These are phyloP conservation scores for Xiphorhynchus elegans DNA, from an alignment of 2,113 vertebrate genomes.

Conservation along the genomic window DNA sequence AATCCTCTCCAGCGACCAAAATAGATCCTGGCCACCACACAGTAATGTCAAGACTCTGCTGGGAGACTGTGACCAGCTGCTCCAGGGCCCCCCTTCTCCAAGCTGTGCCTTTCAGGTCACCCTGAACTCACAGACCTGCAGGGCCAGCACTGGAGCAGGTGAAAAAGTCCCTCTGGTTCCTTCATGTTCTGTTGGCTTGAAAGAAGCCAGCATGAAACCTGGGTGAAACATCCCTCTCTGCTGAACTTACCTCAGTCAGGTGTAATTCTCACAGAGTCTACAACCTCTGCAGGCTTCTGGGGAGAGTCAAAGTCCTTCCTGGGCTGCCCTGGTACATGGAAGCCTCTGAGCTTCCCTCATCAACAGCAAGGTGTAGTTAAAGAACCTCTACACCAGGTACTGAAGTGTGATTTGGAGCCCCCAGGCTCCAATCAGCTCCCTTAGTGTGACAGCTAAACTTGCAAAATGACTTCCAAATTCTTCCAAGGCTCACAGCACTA, in stretches of 20 bases:
- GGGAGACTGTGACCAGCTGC: neutral
- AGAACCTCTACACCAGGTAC: rapidly evolving
- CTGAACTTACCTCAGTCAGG: neutral
- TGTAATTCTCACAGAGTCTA: neutral
- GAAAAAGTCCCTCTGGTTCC: neutral
- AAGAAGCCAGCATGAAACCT: neutral
- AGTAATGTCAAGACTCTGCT: neutral
- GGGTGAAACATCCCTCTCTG: neutral
- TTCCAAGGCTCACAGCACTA: neutral
- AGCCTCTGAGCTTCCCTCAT: neutral
- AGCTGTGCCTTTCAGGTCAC: neutral
- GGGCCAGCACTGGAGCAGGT: neutral
- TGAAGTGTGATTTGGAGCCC: rapidly evolving
- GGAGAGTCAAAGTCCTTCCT: neutral
- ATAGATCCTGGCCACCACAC: neutral
- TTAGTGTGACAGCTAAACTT: neutral
- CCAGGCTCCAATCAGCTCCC: rapidly evolving
- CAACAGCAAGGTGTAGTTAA: neutral
- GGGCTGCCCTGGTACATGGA: neutral
- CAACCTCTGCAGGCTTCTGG: neutral
- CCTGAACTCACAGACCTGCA: neutral
- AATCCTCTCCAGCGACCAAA: neutral
- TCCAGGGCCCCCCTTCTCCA: neutral
- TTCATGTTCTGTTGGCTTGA: neutral
- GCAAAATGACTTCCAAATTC: neutral